Conservation (phyloP, 2,888 invertebrate genomes). For the Acanthosepion lycidas region DNA sequence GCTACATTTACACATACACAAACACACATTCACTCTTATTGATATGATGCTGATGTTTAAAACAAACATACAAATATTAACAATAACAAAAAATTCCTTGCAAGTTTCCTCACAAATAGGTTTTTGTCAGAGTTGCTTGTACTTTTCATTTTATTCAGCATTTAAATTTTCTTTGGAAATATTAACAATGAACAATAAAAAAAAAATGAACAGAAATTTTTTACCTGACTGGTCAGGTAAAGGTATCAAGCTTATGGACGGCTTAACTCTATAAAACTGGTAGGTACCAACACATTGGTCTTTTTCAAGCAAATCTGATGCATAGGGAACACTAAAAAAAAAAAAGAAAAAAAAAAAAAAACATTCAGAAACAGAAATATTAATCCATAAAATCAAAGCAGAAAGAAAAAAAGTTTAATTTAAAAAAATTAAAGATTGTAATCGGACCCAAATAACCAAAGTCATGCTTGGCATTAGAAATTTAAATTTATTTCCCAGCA, state of each 20-base stretch:
- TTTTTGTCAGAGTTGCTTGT: neutral
- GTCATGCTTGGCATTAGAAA: neutral
- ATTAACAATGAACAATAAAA: neutral
- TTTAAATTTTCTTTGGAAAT: neutral
- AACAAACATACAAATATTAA: too few species aligned
- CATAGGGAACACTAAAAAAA: conserved; percentile 41
- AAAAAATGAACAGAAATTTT: neutral
- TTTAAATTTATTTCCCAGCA: too few species aligned
- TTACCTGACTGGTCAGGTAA: conserved; percentile 39
- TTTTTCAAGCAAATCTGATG: conserved; percentile 39
- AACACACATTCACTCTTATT: too few species aligned
- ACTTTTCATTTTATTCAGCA: neutral
- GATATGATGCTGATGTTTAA: too few species aligned
- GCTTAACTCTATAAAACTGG: conserved; percentile 40
- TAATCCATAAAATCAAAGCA: neutral
- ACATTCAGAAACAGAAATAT: neutral
- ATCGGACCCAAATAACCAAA: too few species aligned
- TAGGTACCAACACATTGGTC: conserved; percentile 40
- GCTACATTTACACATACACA: too few species aligned
- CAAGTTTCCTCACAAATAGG: neutral
- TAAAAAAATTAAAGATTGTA: neutral
- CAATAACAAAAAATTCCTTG: neutral
- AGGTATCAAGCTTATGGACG: conserved; percentile 45
- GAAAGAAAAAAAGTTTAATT: neutral
- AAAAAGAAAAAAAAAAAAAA: neutral